Conservation (phyloP, 2,113 vertebrate genomes). For the Cyanoderma ruficeps region DNA sequence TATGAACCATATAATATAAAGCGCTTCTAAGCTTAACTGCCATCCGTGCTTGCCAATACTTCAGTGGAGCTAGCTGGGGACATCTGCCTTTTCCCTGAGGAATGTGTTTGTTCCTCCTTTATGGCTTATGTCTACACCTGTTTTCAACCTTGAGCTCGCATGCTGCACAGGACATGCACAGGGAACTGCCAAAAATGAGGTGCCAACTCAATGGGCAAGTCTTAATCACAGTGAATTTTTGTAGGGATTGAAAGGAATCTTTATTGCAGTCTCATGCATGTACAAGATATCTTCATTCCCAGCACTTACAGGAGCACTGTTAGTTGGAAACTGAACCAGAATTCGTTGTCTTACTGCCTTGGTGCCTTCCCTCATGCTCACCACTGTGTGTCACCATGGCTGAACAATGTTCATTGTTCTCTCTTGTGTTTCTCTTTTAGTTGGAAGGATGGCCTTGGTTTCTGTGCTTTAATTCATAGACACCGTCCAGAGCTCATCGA, state of each 20-base stretch:
- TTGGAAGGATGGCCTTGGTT: slow-evolving; percentile 98
- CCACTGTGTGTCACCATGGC: neutral
- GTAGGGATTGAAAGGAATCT: neutral
- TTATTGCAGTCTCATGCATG: neutral
- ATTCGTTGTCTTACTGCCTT: neutral
- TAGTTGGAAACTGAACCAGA: neutral
- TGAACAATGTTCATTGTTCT: neutral
- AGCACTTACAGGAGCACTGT: neutral
- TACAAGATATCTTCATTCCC: neutral
- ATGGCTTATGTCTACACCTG: neutral
- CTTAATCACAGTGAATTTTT: neutral
- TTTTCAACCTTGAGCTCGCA: neutral
- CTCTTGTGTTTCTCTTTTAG: slow-evolving; percentile 63
- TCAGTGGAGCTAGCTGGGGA: neutral
- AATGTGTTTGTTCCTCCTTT: neutral
- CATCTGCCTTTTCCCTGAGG: neutral
- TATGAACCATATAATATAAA: neutral
- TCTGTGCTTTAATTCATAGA: slow-evolving; percentile 97
- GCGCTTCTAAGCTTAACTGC: neutral
- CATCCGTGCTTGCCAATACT: neutral
- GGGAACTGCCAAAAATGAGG: neutral
- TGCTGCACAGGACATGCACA: neutral
- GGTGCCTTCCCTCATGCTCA: neutral
- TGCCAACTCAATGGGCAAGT: neutral
- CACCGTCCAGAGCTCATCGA: slow-evolving; percentile 98